Conservation (phyloP, 2,113 vertebrate species). For the Gila orcuttii region DNA sequence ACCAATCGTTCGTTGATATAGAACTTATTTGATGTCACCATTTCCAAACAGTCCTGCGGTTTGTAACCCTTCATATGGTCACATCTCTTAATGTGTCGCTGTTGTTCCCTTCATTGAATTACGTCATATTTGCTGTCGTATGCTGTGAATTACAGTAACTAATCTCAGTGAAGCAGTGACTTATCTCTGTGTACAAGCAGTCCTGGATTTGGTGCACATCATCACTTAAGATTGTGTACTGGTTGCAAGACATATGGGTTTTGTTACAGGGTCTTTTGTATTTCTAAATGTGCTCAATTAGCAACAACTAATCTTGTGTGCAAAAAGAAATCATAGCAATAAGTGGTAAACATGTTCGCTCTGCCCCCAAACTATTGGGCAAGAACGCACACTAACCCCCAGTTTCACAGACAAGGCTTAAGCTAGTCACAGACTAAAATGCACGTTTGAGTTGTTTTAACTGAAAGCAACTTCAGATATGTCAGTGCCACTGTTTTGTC, state of each 20-base stretch:
- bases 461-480: no score
- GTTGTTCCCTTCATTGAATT: constrained; percentile 56
- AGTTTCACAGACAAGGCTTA: no score
- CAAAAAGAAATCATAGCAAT: constrained; percentile 81
- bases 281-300: constrained; percentile 62
- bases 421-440: no score
- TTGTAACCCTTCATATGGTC: constrained; percentile 43
- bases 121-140: constrained; percentile 64
- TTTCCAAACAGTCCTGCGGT: constrained; percentile 43
- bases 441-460: no score
- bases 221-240: constrained; percentile 62
- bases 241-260: constrained; percentile 63
- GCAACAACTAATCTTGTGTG: constrained; percentile 69
- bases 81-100: constrained; percentile 58
- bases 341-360: constrained; percentile 71
- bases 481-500: no score
- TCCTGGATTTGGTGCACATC: constrained; percentile 56
- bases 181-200: constrained; percentile 49
- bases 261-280: constrained; percentile 75
- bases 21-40: constrained; percentile 20
- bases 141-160: constrained; percentile 59
- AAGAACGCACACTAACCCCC: constrained; percentile 56
- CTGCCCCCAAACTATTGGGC: constrained; percentile 62
- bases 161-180: constrained; percentile 63
- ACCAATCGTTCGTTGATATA: neutral